Conservation (phyloP, 1,140 invertebrate genomes). For the Ceratina australensis region DNA sequence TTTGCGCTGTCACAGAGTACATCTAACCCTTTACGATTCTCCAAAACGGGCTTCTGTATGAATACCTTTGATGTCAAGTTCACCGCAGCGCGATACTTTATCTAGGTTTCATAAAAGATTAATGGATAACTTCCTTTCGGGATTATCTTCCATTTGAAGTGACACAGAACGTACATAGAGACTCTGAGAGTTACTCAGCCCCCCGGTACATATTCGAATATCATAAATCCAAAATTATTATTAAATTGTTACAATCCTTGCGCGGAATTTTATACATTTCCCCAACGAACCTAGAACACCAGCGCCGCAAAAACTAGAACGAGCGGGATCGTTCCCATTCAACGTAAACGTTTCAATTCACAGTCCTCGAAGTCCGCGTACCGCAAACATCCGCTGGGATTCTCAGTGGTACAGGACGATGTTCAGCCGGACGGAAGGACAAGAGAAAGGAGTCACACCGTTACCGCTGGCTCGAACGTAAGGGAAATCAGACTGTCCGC, state of each 20-base stretch:
- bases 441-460: constrained; percentile 35
- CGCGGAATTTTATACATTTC: too few relatives aligned
- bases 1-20: not conserved
- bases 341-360: not conserved
- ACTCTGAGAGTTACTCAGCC: not conserved
- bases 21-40: not conserved
- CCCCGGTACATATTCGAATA: too few relatives aligned
- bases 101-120: constrained; percentile 2
- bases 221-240: not conserved
- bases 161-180: not conserved
- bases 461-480: constrained; percentile 30
- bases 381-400: not conserved
- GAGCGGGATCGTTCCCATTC: constrained; percentile 1
- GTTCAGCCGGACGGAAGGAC: not conserved
- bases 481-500: constrained; percentile 43
- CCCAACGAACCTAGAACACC: not conserved
- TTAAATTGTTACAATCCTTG: too few relatives aligned
- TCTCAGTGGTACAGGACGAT: not conserved
- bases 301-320: not conserved
- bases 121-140: constrained; percentile 17
- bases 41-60: not conserved
- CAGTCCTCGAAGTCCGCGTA: not conserved
- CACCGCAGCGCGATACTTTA: constrained; percentile 3
- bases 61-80: constrained; percentile 16
- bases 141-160: constrained; percentile 11